Conservation (phyloP, 2,888 invertebrate species). For the Barypeithes pellucidus region DNA sequence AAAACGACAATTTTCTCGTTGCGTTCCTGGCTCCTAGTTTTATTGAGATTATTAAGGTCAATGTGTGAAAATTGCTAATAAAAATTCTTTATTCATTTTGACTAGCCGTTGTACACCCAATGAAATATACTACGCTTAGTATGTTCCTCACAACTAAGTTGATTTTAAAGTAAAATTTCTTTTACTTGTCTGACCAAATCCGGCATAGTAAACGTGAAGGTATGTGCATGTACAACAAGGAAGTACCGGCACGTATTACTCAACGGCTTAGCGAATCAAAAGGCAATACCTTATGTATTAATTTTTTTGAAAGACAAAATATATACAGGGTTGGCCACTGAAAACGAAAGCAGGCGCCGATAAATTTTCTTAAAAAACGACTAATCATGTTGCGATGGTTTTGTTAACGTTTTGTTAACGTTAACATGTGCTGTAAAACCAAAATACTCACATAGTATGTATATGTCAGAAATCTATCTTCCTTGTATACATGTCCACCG, state of each 20-base stretch:
- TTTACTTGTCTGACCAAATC: constrained; percentile 18
- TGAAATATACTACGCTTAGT: constrained; percentile 24
- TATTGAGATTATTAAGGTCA: constrained; percentile 15
- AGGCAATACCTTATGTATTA: too few species aligned
- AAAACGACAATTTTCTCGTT: too few species aligned
- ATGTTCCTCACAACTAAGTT: constrained; percentile 22
- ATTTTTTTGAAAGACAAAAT: too few species aligned
- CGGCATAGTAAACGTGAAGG: constrained; percentile 29
- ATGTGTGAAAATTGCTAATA: constrained; percentile 32
- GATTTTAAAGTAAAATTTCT: constrained; percentile 28
- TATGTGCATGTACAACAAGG: constrained; percentile 33
- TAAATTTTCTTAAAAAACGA: too few species aligned
- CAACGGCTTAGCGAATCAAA: background rate
- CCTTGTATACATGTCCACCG: too few species aligned
- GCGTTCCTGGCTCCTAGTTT: background rate
- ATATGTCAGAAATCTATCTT: too few species aligned
- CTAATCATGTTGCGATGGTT: too few species aligned
- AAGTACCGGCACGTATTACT: constrained; percentile 27
- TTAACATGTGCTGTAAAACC: too few species aligned
- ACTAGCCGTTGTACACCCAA: constrained; percentile 9
- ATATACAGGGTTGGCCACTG: too few species aligned
- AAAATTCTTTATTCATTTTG: constrained; percentile 24
- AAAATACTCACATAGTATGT: too few species aligned
- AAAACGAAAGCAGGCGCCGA: too few species aligned
- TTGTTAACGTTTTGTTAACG: too few species aligned